A percentile compares a stretch with the other conserved stretches of the same genome.
These are phyloP conservation scores for Sebastes itinus DNA, from an alignment of 2,797 vertebrate species.

Conservation along the genomic window DNA sequence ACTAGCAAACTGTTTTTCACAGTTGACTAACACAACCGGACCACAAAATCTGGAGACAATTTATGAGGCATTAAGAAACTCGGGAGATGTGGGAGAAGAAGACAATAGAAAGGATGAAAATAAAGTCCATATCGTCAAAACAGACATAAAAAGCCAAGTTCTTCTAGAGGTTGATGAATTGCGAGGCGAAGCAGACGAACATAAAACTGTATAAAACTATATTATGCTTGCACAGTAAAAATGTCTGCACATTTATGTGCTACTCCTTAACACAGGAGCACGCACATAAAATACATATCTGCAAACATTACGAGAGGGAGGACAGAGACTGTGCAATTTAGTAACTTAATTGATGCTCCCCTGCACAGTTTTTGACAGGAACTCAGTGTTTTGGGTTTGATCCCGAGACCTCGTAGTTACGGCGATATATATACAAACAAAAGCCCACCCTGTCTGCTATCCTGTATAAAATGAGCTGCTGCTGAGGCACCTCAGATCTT, in stretches of 20 bases:
- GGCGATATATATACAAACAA: background rate
- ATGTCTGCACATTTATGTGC: conserved; percentile 15
- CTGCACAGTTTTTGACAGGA: conserved; percentile 7
- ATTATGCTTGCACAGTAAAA: conserved; percentile 1
- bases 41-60: conserved; percentile 68
- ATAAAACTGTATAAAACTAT: conserved; percentile 26
- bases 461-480: background rate
- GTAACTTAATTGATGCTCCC: conserved; percentile 9
- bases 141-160: conserved; percentile 43
- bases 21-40: conserved; percentile 53
- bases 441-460: conserved; percentile 1
- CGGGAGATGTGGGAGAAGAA: conserved; percentile 39
- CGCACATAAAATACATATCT: background rate
- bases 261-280: conserved; percentile 8
- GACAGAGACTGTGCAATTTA: conserved; percentile 1
- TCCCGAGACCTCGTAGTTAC: background rate
- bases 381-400: background rate
- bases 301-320: background rate
- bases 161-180: conserved; percentile 31
- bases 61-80: conserved; percentile 57
- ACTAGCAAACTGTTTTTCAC: conserved; percentile 27
- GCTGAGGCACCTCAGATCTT: conserved; percentile 87
- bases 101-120: conserved; percentile 61
- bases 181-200: conserved; percentile 18
- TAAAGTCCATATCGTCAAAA: conserved; percentile 40